phyloP scores from a whole-genome alignment of 2,113 vertebrate genomes.

The Strix aluco region DNA sequence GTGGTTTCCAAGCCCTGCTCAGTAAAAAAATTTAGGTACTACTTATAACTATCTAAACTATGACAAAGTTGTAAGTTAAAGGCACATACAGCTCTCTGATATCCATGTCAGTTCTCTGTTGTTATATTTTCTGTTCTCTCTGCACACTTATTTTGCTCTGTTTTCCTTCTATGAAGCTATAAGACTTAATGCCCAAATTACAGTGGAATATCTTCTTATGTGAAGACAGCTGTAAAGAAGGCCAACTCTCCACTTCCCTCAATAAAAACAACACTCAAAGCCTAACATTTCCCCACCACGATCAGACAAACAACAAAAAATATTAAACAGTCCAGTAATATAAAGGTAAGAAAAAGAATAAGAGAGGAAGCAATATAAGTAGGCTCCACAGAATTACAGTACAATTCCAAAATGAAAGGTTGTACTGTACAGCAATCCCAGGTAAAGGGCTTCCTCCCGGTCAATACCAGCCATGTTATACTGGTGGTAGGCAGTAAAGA shows the following conservation, averaged over 20 bases:
- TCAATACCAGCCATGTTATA: not conserved
- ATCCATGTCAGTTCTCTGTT: not conserved
- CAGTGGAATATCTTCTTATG: not conserved
- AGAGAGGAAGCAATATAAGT: not conserved
- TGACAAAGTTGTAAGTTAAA: not conserved
- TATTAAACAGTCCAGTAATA: not conserved
- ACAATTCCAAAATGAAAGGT: not conserved
- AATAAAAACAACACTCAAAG: not conserved
- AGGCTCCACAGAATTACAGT: not conserved
- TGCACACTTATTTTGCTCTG: not conserved
- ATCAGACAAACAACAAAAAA: not conserved
- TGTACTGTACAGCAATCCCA: not conserved
- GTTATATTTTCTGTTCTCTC: not conserved
- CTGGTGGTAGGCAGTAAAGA: not conserved
- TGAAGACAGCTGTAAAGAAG: not conserved
- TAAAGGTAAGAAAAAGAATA: not conserved
- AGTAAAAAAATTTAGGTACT: not conserved
- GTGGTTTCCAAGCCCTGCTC: not conserved
- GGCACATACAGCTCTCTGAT: not conserved
- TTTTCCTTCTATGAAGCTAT: not conserved
- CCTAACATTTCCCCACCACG: not conserved
- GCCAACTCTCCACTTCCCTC: not conserved
- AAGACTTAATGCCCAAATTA: not conserved
- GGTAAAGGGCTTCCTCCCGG: not conserved
- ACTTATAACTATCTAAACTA: not conserved